Base-by-base conservation (phyloP, 1,140 invertebrate genomes). In the Drosophila baimaii region DNA sequence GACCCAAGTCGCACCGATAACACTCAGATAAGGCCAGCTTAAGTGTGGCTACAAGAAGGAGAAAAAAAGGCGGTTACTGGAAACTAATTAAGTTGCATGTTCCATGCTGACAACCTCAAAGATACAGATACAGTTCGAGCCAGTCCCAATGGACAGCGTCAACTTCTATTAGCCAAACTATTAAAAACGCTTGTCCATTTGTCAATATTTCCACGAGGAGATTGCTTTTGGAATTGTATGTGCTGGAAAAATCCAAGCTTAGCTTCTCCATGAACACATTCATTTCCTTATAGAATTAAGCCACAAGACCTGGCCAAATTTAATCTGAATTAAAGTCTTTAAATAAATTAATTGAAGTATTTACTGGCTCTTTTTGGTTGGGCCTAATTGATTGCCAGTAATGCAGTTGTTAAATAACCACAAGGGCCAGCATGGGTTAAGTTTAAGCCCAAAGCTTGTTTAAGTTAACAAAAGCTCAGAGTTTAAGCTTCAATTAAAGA, bases 11-110 rank as follows among this genome's bases (percentile, higher is more conserved):
- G 23, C 44, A 44, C 62, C 58, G 52, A 77, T 81, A 78, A 74
- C 58, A 13, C 19, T 19, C 41, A 19, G 69, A 72, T 72, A 71
- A 81, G 65, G 62, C 52, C 47, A 33, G 74, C 58, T 49, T 23
- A 77, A 52, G 37, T 65, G 37, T 62, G 33, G 37, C 39, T 21
- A n/a, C n/a, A n/a, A n/a, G n/a, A n/a, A n/a, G n/a, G n/a, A n/a
- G n/a, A n/a, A n/a, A n/a, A n/a, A n/a, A n/a, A n/a, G n/a, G n/a
- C n/a, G n/a, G 9, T 65, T 54, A 54, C 27, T 62, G 27, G 44
- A 35, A 58, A 56, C 76, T 82, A 82, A 82, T 82, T 83, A 82
- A 84, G 80, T 82, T 58, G 76, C 80, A 70, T 82, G 80, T 83
- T 79, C 54, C 79, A 59, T 17, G 69, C 43, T 72, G 69, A 72